phyloP scores from a whole-genome alignment of 2,113 vertebrate genomes.

The Lepisosteus osseus region DNA sequence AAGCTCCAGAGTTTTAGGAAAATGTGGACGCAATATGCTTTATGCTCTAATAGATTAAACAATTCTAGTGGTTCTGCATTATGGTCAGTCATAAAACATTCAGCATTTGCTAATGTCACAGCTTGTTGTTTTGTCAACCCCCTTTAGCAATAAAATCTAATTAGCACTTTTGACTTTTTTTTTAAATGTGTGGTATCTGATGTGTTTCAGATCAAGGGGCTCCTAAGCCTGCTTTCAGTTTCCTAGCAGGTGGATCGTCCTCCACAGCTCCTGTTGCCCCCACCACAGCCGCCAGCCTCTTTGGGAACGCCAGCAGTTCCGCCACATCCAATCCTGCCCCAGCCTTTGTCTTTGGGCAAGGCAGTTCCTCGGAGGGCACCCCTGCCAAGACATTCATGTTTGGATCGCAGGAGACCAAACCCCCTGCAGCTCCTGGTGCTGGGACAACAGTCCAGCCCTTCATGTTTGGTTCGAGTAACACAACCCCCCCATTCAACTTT shows the following conservation, averaged over 20 bases:
- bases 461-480: constrained; percentile 71
- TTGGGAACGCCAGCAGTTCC: constrained; percentile 58
- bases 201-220: constrained; percentile 64
- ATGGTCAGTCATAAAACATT: no score
- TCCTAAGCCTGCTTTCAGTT: constrained; percentile 74
- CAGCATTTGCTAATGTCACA: no score
- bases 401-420: constrained; percentile 74
- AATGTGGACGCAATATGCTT: no score
- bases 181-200: no score
- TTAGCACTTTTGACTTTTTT: no score
- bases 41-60: no score
- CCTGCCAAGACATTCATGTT: constrained; percentile 78
- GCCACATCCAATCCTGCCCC: constrained; percentile 29
- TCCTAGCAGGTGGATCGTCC: constrained; percentile 66
- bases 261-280: constrained; percentile 51
- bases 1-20: no score
- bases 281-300: constrained; percentile 55
- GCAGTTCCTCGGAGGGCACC: constrained; percentile 60
- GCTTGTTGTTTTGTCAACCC: no score
- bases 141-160: no score
- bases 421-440: constrained; percentile 56
- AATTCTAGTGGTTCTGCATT: no score
- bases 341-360: constrained; percentile 82
- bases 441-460: constrained; percentile 63
- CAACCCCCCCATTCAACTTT: constrained; percentile 74